A percentile compares a stretch with the other conserved stretches of the same genome.
phyloP scores from a whole-genome alignment of 1,140 invertebrate species.

The Zaprionus capensis region DNA sequence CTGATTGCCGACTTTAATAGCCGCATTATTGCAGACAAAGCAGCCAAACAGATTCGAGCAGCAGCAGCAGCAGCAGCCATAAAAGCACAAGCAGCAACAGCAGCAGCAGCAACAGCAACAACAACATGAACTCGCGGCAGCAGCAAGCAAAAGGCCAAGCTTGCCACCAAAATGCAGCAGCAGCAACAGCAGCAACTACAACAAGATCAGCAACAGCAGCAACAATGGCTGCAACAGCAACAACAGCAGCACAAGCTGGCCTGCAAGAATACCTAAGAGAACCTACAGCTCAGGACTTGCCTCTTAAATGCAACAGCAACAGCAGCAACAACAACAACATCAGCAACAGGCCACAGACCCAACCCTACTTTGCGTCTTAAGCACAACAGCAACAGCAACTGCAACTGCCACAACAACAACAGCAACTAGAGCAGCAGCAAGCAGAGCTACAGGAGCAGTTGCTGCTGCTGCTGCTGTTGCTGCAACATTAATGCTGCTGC shows the following conservation, averaged over 20 bases:
- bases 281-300: not conserved
- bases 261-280: not conserved
- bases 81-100: constrained; percentile 29
- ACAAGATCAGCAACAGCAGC: not conserved
- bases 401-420: not conserved
- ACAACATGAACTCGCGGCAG: constrained; percentile 52
- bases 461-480: constrained; percentile 5
- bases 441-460: not conserved
- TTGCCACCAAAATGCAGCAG: constrained; percentile 10
- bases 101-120: not conserved
- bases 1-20: constrained; percentile 76
- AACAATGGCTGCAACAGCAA: not conserved
- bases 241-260: not conserved
- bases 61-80: constrained; percentile 53
- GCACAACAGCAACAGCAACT: not conserved
- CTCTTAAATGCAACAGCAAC: not conserved
- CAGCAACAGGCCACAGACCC: not conserved
- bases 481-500: constrained; percentile 70
- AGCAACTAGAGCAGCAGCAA: constrained; percentile 2
- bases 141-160: constrained; percentile 6
- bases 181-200: constrained; percentile 5
- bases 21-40: constrained; percentile 69
- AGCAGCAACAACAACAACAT: not conserved
- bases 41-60: constrained; percentile 67
- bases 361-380: not conserved